Conservation (phyloP, 2,888 invertebrate species). For the Leptinotarsa haldemani region DNA sequence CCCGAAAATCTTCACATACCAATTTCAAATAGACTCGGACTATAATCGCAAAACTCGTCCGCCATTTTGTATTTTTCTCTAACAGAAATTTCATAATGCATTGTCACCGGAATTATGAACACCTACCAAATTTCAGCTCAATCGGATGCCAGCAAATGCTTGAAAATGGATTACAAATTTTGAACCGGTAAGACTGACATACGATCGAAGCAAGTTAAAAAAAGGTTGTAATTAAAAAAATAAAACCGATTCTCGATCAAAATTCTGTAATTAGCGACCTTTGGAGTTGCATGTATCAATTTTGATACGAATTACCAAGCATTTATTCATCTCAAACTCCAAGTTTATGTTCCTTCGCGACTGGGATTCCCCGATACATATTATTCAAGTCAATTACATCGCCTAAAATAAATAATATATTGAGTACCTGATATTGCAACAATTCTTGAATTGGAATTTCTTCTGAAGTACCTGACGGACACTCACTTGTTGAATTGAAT, state of each 20-base stretch:
- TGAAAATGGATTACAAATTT: too few relatives aligned
- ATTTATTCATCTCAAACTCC: constrained; percentile 4
- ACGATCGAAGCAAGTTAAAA: neutral
- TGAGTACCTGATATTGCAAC: constrained; percentile 7
- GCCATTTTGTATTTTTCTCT: too few relatives aligned
- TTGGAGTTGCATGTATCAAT: constrained; percentile 1
- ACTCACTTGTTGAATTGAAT: neutral
- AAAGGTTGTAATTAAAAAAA: constrained; percentile 6
- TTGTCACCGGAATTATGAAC: too few relatives aligned
- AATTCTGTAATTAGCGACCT: constrained; percentile 9
- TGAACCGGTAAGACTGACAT: neutral
- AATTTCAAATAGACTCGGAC: too few relatives aligned
- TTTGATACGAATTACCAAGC: constrained; percentile 8
- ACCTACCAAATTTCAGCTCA: too few relatives aligned
- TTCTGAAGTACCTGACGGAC: neutral
- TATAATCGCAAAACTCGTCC: too few relatives aligned
- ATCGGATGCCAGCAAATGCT: too few relatives aligned
- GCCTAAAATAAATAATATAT: neutral
- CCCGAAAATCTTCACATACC: too few relatives aligned
- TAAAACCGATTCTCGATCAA: neutral
- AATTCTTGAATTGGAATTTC: constrained; percentile 2
- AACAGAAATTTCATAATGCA: too few relatives aligned
- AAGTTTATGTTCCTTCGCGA: neutral
- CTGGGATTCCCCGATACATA: neutral
- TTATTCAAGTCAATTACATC: neutral